A percentile compares a stretch with the other conserved stretches of the same genome.
Evolutionary conservation across 1,140 invertebrate genomes (phyloP).

Genomic region (Scaptomyza hsui): DNA sequence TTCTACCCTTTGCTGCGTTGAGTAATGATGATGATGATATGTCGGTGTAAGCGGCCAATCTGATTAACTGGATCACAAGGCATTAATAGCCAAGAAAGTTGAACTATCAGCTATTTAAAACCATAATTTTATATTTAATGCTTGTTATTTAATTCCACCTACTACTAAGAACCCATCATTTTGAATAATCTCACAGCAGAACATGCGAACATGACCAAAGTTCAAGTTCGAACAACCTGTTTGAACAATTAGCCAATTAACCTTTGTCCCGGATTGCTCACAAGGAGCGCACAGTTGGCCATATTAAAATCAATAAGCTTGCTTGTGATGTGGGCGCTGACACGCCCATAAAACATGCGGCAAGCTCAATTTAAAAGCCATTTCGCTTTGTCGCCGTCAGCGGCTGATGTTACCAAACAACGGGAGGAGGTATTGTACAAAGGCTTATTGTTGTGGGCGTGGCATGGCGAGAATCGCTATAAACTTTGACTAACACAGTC

Average conservation of each 20-base stretch:
- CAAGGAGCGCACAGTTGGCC: slow-evolving; percentile 21
- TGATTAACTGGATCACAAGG: slow-evolving; percentile 10
- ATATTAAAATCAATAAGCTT: slow-evolving; percentile 66
- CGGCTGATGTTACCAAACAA: slow-evolving; percentile 36
- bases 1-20: slow-evolving; percentile 16
- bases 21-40: slow-evolving; percentile 34
- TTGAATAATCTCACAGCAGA: background rate
- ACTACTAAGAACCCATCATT: background rate
- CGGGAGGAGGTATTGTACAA: slow-evolving; percentile 30
- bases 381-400: slow-evolving; percentile 72
- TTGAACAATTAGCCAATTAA: slow-evolving; percentile 74
- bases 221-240: slow-evolving; percentile 28
- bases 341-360: slow-evolving; percentile 57
- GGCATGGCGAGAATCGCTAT: slow-evolving; percentile 34
- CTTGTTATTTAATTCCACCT: no score
- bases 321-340: slow-evolving; percentile 52
- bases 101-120: no score
- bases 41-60: slow-evolving; percentile 18
- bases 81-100: no score
- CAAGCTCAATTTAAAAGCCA: slow-evolving; percentile 66
- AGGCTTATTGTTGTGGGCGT: slow-evolving; percentile 32
- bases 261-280: slow-evolving; percentile 49
- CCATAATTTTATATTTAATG: no score
- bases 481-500: slow-evolving; percentile 59
- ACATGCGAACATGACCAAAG: slow-evolving; percentile 4